Base-by-base conservation (phyloP, 2,888 invertebrate genomes). In the Timema podura region DNA sequence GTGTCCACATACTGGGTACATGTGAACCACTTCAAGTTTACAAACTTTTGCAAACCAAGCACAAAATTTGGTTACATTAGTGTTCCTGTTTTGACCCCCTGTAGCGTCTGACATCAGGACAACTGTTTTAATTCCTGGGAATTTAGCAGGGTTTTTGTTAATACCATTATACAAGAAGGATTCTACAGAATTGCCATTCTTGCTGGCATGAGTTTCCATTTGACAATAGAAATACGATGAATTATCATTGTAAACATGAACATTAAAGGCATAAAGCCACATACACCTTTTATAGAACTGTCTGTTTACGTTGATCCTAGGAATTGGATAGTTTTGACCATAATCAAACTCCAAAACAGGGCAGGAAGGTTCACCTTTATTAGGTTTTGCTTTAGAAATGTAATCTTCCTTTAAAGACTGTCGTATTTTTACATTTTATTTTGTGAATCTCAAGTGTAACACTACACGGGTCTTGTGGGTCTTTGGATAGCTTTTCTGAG, bases 251-350 rank as follows among this genome's bases (percentile, higher is more conserved):
- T 61, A 30, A 45, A 61, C 30, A 30, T 30, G 16, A n/a, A 61
- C 45, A 61, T 61, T 61, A 45, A 61, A 30, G 61, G 30, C 61
- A 11, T 61, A 61, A 61, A 61, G 61, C 61, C 30, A 61, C 61
- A 61, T 8, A 5, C 30, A 61, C 30, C 61, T 61, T 45, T 61
- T 61, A 45, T 61, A 61, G 45, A 61, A 61, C 61, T 7, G 61
- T 8, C 30, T 61, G 45, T 61, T 61, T 30, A 61, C 61, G 45
- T 61, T 61, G 30, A 59, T 30, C 45, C 61, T 11, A 30, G 30
- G 61, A 44, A 30, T 45, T 44, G 61, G 61, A 61, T 61, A 61
- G 45, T 61, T 61, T 61, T 61, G 61, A 44, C 44, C 61, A 6
- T 61, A 61, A 13, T 61, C 30, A 61, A 61, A 61, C 45, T 61